These are phyloP conservation scores for Meiosimyza decipiens DNA, from an alignment of 2,888 invertebrate species.

Conservation along the genomic window DNA sequence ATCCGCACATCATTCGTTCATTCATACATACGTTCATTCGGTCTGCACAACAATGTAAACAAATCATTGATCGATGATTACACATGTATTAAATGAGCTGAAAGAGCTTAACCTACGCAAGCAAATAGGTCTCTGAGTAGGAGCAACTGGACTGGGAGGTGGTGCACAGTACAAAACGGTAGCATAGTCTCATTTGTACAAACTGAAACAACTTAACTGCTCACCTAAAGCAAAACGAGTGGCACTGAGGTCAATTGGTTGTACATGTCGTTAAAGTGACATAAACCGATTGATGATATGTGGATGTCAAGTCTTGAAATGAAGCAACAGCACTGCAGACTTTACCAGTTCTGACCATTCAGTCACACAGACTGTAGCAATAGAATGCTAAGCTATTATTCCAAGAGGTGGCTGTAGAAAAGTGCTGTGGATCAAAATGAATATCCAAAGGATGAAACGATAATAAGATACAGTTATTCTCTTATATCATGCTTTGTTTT, in stretches of 20 bases:
- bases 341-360: too few relatives aligned
- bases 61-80: slow-evolving; percentile 49
- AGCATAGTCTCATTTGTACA: neutral
- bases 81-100: slow-evolving; percentile 42
- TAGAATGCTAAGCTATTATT: too few relatives aligned
- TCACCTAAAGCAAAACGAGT: slow-evolving; percentile 16
- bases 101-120: neutral
- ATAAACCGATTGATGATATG: slow-evolving; percentile 28
- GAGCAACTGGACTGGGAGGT: neutral
- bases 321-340: too few relatives aligned
- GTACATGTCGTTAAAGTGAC: slow-evolving; percentile 4
- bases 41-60: slow-evolving; percentile 35
- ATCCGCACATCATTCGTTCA: neutral
- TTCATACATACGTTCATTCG: neutral
- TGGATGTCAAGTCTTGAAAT: neutral
- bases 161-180: neutral
- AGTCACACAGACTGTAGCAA: too few relatives aligned
- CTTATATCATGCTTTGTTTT: too few relatives aligned
- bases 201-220: neutral
- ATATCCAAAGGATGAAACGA: too few relatives aligned
- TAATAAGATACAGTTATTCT: too few relatives aligned
- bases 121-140: neutral
- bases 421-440: too few relatives aligned
- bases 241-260: neutral
- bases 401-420: too few relatives aligned